Conservation (phyloP, 2,888 invertebrate species). For the Meliscaeva auricollis region DNA sequence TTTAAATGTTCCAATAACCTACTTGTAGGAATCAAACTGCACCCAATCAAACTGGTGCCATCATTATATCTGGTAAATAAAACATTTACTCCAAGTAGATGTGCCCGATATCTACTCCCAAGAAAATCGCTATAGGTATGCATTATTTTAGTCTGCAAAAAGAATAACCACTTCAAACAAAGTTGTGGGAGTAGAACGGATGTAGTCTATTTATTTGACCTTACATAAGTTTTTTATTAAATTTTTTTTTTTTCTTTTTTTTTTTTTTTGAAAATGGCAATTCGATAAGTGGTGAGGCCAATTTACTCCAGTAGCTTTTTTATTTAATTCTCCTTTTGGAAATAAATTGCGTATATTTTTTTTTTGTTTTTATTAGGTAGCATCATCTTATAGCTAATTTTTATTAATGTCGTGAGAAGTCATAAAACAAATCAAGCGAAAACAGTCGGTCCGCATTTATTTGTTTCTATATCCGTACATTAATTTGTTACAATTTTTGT, state of each 20-base stretch:
- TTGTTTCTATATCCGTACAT: constrained; percentile 34
- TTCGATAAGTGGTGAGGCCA: constrained; percentile 64
- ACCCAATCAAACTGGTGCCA: not conserved
- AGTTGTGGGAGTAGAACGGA: constrained; percentile 72
- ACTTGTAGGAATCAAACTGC: not conserved
- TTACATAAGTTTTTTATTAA: constrained; percentile 48
- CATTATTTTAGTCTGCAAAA: constrained; percentile 50
- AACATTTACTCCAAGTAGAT: not conserved
- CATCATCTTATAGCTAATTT: constrained; percentile 70
- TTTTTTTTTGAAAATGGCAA: constrained; percentile 63
- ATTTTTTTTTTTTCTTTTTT: constrained; percentile 19
- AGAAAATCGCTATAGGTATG: not conserved
- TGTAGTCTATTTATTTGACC: constrained; percentile 73
- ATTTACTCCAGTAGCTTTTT: constrained; percentile 54
- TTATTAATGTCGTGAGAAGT: constrained; percentile 75
- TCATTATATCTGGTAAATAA: not conserved
- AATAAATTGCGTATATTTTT: constrained; percentile 63
- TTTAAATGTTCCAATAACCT: constrained; percentile 27
- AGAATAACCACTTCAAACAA: constrained; percentile 52
- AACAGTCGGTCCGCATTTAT: constrained; percentile 62
- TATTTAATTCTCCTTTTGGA: constrained; percentile 54
- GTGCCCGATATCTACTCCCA: constrained; percentile 11
- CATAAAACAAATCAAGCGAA: constrained; percentile 75
- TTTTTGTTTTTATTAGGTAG: constrained; percentile 64
- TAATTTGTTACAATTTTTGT: constrained; percentile 55